Evolutionary conservation across 2,113 vertebrate species (phyloP).

Genomic region (Castor canadensis): DNA sequence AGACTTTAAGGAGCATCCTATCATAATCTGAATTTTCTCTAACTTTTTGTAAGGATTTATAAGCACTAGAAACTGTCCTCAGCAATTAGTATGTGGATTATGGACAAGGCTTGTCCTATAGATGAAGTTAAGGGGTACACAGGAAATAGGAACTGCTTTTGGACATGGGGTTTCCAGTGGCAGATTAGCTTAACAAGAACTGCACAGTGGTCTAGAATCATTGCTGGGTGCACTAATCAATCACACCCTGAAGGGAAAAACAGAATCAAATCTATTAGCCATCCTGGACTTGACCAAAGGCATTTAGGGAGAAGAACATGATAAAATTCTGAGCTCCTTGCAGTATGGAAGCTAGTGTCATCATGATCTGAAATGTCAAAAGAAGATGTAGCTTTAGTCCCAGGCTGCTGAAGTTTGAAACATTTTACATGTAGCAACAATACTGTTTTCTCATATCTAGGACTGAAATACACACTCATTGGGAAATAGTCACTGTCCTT

Average conservation of each 20-base stretch:
- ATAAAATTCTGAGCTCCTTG: background rate
- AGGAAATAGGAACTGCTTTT: background rate
- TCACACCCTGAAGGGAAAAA: background rate
- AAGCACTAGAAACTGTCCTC: background rate
- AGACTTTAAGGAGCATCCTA: background rate
- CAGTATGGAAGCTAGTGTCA: background rate
- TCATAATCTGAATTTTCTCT: background rate
- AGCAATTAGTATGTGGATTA: background rate
- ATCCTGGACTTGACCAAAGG: background rate
- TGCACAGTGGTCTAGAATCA: background rate
- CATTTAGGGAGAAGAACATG: background rate
- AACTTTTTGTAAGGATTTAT: background rate
- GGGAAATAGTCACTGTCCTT: background rate
- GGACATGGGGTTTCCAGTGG: background rate
- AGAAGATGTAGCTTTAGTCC: background rate
- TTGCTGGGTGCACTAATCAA: background rate
- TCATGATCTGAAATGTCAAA: background rate
- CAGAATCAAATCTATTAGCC: background rate
- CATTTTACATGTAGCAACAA: background rate
- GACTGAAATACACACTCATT: background rate
- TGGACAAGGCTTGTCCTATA: background rate
- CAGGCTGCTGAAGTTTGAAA: background rate
- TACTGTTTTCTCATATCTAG: background rate
- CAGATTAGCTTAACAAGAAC: background rate
- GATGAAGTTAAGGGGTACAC: background rate